Percentiles rank a stretch among this genome's conserved stretches.
phyloP scores from a whole-genome alignment of 2,888 invertebrate genomes.

The Xanthorhoe designata region DNA sequence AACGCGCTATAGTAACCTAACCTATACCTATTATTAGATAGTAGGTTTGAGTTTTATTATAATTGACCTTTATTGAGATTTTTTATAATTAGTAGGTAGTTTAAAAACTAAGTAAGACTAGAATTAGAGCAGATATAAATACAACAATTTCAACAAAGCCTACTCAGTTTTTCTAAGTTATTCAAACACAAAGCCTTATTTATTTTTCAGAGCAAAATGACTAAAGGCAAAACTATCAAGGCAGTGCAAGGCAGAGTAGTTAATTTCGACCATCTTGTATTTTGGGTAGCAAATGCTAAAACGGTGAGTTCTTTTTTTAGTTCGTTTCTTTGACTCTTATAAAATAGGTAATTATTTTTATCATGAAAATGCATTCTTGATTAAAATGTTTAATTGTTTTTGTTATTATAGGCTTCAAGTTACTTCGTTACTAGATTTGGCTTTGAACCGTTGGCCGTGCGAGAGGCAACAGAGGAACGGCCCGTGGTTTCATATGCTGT shows the following conservation, averaged over 20 bases:
- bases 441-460: slow-evolving; percentile 95
- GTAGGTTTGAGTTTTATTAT: no score
- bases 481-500: slow-evolving; percentile 93
- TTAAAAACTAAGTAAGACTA: no score
- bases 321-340: no score
- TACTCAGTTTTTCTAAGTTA: not conserved
- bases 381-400: slow-evolving; percentile 4
- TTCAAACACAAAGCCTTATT: slow-evolving; percentile 12
- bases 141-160: slow-evolving; percentile 1
- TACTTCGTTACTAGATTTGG: slow-evolving; percentile 96
- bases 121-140: slow-evolving; percentile 2
- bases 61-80: no score
- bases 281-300: slow-evolving; percentile 78
- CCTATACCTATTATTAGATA: no score
- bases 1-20: no score
- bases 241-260: slow-evolving; percentile 62
- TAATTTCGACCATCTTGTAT: slow-evolving; percentile 75
- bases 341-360: not conserved
- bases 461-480: slow-evolving; percentile 94
- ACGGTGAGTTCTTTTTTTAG: slow-evolving; percentile 66
- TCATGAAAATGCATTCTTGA: not conserved
- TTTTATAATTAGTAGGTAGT: no score
- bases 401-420: slow-evolving; percentile 90
- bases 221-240: slow-evolving; percentile 44
- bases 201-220: slow-evolving; percentile 61